These are phyloP conservation scores for Apteryx owenii DNA, from an alignment of 2,113 vertebrate genomes.

Conservation along the genomic window DNA sequence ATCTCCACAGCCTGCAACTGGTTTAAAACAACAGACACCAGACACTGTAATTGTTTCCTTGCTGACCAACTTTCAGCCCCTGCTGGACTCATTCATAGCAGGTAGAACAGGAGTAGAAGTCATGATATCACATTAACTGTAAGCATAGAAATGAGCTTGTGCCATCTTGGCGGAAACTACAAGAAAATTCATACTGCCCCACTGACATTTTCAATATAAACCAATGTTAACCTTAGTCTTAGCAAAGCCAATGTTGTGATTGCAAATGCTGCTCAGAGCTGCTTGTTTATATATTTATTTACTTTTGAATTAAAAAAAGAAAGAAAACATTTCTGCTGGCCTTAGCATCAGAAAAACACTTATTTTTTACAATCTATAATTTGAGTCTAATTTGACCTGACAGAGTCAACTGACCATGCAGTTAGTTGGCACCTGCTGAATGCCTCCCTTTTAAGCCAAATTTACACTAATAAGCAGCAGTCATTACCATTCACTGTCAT, in stretches of 20 bases:
- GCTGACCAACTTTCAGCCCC: neutral
- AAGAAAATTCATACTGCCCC: neutral
- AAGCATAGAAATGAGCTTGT: neutral
- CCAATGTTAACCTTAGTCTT: neutral
- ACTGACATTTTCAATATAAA: neutral
- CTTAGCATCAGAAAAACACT: neutral
- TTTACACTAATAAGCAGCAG: conserved; percentile 57
- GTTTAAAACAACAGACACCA: neutral
- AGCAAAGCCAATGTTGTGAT: neutral
- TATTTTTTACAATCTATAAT: conserved; percentile 22
- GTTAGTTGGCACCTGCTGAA: conserved; percentile 63
- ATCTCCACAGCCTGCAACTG: neutral
- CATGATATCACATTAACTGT: neutral
- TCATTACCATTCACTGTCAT: conserved; percentile 53
- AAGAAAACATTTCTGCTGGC: neutral
- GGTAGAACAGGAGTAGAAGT: neutral
- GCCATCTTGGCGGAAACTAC: neutral
- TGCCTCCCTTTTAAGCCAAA: conserved; percentile 57
- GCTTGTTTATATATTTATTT: neutral
- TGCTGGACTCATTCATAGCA: neutral
- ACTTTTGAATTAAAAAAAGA: neutral
- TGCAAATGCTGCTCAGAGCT: neutral
- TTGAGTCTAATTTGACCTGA: conserved; percentile 70
- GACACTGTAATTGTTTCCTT: neutral
- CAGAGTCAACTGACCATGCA: conserved; percentile 70